A percentile compares a stretch with the other conserved stretches of the same genome.
phyloP scores from a whole-genome alignment of 2,113 vertebrate genomes.

The Brachyhypopomus occidentalis region DNA sequence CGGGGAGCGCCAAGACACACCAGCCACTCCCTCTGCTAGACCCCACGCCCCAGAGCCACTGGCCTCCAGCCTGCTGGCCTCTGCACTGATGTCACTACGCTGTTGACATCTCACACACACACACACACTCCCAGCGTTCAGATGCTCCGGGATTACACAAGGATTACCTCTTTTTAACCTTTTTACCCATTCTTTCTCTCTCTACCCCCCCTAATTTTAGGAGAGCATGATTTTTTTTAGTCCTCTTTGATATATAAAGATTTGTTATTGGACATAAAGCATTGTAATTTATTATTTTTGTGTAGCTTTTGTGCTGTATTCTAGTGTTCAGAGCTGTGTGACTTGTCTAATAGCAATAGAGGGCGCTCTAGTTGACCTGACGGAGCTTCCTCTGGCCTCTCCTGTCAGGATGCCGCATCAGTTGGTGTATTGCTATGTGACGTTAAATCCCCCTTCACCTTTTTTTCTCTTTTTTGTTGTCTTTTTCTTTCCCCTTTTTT shows the following conservation, averaged over 20 bases:
- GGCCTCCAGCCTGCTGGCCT: background rate
- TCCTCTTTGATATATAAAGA: slow-evolving; percentile 78
- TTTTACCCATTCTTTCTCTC: slow-evolving; percentile 66
- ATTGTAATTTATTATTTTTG: slow-evolving; percentile 70
- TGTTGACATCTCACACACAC: slow-evolving; percentile 52
- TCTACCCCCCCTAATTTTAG: slow-evolving; percentile 69
- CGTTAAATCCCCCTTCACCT: slow-evolving; percentile 52
- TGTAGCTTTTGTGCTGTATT: slow-evolving; percentile 81
- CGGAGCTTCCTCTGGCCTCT: slow-evolving; percentile 67
- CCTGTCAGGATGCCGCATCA: slow-evolving; percentile 74
- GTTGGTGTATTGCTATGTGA: slow-evolving; percentile 81
- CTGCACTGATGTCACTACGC: slow-evolving; percentile 44
- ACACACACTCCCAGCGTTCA: slow-evolving; percentile 66
- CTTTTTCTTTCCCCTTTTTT: slow-evolving; percentile 74
- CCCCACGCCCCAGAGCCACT: background rate
- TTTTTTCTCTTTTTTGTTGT: slow-evolving; percentile 58
- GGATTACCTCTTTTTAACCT: slow-evolving; percentile 75
- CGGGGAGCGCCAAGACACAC: slow-evolving; percentile 57
- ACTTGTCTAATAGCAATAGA: slow-evolving; percentile 90
- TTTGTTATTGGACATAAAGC: slow-evolving; percentile 78
- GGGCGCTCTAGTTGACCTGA: slow-evolving; percentile 81
- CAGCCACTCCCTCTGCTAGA: slow-evolving; percentile 30
- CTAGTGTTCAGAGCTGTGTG: slow-evolving; percentile 72
- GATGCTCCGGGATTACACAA: slow-evolving; percentile 59
- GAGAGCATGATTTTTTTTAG: slow-evolving; percentile 68